A percentile compares a stretch with the other conserved stretches of the same genome.
Evolutionary conservation across 2,797 vertebrate genomes (phyloP).

Genomic region (Megalops cyprinoides): DNA sequence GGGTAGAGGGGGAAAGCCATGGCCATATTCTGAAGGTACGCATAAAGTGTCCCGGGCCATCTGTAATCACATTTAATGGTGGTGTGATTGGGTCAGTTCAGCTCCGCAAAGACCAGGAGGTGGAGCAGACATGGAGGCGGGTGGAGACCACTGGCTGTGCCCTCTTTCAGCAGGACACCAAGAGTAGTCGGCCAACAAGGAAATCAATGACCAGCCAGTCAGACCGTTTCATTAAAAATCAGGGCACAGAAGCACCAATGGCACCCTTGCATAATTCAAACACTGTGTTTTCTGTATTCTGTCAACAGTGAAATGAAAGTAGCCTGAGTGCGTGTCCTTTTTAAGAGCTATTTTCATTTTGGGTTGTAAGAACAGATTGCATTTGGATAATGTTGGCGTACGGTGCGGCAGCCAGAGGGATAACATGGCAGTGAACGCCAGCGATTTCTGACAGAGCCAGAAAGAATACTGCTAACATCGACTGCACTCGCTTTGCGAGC

Average conservation of each 20-base stretch:
- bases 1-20: no score
- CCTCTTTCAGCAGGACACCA: neutral
- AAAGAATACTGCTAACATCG: neutral
- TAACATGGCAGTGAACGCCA: neutral
- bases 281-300: neutral
- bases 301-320: neutral
- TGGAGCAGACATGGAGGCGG: no score
- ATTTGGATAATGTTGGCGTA: neutral
- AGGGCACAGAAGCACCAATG: neutral
- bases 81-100: no score
- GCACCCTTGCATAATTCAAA: constrained; percentile 14
- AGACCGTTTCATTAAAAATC: neutral
- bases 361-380: neutral
- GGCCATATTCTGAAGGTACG: no score
- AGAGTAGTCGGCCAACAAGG: no score
- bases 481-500: neutral
- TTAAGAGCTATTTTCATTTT: neutral
- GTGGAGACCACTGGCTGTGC: no score
- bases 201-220: neutral
- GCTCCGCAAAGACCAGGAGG: no score
- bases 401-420: neutral
- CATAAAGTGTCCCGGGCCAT: no score
- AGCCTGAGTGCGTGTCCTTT: neutral
- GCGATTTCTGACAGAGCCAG: neutral
- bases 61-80: no score